Base-by-base conservation (phyloP, 2,888 invertebrate species). In the Lasioglossum marginatum region DNA sequence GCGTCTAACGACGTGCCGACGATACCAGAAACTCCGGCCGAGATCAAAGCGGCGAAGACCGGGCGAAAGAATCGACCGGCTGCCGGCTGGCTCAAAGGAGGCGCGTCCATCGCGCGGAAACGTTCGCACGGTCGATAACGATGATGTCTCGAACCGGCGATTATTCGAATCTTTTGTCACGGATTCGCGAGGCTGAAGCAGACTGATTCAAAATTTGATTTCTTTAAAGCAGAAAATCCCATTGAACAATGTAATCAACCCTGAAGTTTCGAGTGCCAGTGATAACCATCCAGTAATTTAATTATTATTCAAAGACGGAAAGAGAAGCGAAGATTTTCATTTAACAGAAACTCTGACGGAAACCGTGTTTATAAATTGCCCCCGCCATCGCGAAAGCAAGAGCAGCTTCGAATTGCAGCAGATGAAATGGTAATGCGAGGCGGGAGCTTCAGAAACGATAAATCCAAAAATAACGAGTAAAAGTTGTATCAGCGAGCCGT, bases 1-100 rank as follows among this genome's bases (percentile, higher is more conserved):
- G 66, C 48, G 80, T 57, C 73, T 57, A 63, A 63, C 74, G 73
- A 79, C 45, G n/a, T 14, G 23, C 6, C 34, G 76, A 72, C 40
- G 63, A 48, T 68, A 68, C 45, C 60, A 40, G 34, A 40, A 63
- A 48, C 27, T 40, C 48, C 45, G 31, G 10, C 4, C 34, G 60
- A 63, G 63, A 82, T 68, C 57, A 63, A 66, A 57, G 34, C 31
- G 14, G 1, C 76, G 73, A 57, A 19, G 37, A 27, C 57, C 12
- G 12, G 31, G 52, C 8, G 37, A 37, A 73, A 83, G 19, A 72
- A 66, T 81, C n/a, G 34, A 48, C 31, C 34, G 57, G 43, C 1
- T 27, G 19, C 31, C 34, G 57, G 43, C 1, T 27, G 19, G n/a
- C 31, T 78, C 77, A 70, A 76, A 77, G 40, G 34, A 77, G 16